Percentiles rank a stretch among this genome's conserved stretches.
Evolutionary conservation across 92 coral and sea anemone genomes (phyloP).

Genomic region (Phenganax marumi): DNA sequence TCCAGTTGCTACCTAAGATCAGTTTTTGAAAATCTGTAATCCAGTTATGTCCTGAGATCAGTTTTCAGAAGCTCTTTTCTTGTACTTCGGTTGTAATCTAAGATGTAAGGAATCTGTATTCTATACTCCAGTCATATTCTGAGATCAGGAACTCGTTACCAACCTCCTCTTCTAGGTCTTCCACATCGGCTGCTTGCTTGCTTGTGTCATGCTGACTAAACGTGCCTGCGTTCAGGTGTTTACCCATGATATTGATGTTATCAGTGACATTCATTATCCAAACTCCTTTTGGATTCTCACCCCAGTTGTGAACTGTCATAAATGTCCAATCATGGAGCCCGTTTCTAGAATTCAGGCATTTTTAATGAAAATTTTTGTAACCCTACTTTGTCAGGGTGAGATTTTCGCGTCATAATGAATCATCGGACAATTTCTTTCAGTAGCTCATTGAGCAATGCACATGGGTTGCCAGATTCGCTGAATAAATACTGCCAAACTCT

Average conservation of each 20-base stretch:
- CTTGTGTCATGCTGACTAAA: constrained; percentile 96
- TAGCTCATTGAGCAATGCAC: too few relatives aligned
- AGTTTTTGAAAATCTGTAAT: background rate
- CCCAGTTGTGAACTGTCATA: constrained; percentile 99
- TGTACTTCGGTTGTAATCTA: background rate
- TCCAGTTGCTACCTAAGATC: too few relatives aligned
- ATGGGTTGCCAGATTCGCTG: too few relatives aligned
- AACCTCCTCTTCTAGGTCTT: constrained; percentile 96
- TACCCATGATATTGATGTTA: constrained; percentile 71
- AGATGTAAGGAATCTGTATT: too few relatives aligned
- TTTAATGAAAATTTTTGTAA: too few relatives aligned
- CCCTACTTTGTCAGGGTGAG: too few relatives aligned
- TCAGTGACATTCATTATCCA: constrained; percentile 99
- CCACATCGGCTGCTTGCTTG: constrained; percentile 97
- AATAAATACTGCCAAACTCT: too few relatives aligned
- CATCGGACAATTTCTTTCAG: too few relatives aligned
- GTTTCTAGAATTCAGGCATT: constrained; percentile 39
- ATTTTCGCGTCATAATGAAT: too few relatives aligned
- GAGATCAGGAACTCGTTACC: background rate
- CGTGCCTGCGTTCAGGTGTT: constrained; percentile 86
- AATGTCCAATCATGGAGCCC: constrained; percentile 99
- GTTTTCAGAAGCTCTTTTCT: background rate
- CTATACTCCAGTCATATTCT: background rate
- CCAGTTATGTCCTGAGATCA: background rate
- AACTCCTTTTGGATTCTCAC: constrained; percentile 96